Percentiles rank a stretch among this genome's conserved stretches.
phyloP scores from a whole-genome alignment of 1,140 invertebrate species.

The Brachionus manjavacas region DNA sequence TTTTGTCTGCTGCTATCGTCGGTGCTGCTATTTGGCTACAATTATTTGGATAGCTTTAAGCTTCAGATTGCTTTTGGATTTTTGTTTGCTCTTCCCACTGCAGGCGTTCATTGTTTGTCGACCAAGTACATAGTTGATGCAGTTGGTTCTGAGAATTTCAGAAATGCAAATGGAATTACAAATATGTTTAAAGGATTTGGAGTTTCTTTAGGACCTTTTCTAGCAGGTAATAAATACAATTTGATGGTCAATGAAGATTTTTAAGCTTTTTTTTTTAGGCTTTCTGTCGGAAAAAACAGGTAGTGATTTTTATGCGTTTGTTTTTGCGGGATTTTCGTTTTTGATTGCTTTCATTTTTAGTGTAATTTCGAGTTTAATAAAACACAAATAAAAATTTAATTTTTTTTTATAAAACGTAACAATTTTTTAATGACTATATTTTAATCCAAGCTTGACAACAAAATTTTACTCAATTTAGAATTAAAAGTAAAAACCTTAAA shows the following conservation, averaged over 20 bases:
- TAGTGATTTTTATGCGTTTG: not conserved
- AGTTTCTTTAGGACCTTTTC: not conserved
- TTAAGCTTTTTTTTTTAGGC: not conserved
- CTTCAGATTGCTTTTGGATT: not conserved
- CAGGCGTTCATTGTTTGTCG: not conserved
- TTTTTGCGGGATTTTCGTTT: conserved; percentile 3
- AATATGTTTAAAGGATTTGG: not conserved
- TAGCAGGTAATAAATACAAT: not conserved
- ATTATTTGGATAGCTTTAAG: not conserved
- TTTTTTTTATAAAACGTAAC: too few species aligned
- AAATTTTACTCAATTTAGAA: too few species aligned
- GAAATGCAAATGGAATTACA: not conserved
- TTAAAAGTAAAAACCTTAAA: too few species aligned
- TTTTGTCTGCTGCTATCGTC: not conserved
- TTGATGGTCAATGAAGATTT: not conserved
- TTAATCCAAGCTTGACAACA: too few species aligned
- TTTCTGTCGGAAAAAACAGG: not conserved
- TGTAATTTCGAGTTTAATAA: not conserved
- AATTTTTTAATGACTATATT: too few species aligned
- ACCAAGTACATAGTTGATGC: not conserved
- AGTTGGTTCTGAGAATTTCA: not conserved
- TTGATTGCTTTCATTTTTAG: not conserved
- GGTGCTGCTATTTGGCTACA: not conserved
- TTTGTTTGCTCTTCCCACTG: not conserved
- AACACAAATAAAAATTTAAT: not conserved